phyloP scores from a whole-genome alignment of 2,113 vertebrate species.

The Numida meleagris region DNA sequence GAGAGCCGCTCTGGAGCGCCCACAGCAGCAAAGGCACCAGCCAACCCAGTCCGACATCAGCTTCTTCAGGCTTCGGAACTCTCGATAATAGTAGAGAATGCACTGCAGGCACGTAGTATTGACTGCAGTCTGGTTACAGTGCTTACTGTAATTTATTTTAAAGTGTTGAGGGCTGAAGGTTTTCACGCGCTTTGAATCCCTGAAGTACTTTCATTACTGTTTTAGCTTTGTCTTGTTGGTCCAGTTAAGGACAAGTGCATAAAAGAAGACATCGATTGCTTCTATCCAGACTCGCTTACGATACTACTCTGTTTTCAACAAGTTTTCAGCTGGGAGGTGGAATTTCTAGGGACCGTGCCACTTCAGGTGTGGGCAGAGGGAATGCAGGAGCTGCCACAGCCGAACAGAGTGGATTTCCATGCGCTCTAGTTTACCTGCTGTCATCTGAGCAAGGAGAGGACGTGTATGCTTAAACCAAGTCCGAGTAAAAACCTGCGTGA shows the following conservation, averaged over 20 bases:
- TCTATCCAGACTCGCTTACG: background rate
- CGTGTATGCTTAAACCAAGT: background rate
- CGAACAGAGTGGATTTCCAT: fast-evolving
- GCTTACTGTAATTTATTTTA: too few species aligned
- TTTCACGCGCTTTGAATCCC: fast-evolving
- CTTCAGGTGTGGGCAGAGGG: background rate
- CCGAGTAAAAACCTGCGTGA: background rate
- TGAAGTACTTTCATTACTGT: background rate
- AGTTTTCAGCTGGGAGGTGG: too few species aligned
- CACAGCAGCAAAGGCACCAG: too few species aligned
- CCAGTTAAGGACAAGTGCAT: background rate
- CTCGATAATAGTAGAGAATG: too few species aligned
- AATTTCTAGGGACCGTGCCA: fast-evolving
- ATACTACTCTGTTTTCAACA: background rate
- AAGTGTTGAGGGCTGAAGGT: too few species aligned
- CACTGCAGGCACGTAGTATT: too few species aligned
- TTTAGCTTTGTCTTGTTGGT: background rate
- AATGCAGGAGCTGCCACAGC: fast-evolving
- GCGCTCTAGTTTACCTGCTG: fast-evolving
- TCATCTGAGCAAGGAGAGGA: background rate
- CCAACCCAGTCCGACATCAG: too few species aligned
- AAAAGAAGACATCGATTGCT: background rate
- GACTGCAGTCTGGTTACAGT: too few species aligned
- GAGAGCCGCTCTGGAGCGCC: too few species aligned
- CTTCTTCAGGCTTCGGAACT: too few species aligned